Evolutionary conservation across 2,113 vertebrate genomes (phyloP).

Genomic region (Climacteris rufus): DNA sequence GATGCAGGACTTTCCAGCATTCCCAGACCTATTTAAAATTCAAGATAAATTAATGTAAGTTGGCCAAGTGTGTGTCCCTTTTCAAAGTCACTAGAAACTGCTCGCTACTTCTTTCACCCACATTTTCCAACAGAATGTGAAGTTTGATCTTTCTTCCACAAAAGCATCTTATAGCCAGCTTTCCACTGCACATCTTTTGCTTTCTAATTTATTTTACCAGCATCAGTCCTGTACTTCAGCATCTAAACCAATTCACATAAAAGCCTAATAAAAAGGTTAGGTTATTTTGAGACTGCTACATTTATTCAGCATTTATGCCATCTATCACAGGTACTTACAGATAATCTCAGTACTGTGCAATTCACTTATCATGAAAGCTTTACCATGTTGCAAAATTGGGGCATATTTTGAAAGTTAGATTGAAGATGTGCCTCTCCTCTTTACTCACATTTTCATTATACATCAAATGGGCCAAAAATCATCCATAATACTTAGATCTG

Average conservation of each 20-base stretch:
- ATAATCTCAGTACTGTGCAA: background rate
- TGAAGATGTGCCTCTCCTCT: background rate
- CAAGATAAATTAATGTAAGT: constrained; percentile 27
- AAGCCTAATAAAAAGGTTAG: background rate
- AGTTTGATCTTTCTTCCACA: background rate
- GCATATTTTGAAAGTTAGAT: background rate
- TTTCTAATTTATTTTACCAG: background rate
- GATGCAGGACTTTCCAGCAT: background rate
- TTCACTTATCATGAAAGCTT: background rate
- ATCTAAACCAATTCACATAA: background rate
- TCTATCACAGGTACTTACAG: background rate
- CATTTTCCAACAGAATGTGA: background rate
- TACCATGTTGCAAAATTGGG: background rate
- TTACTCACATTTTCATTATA: background rate
- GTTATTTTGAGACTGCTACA: background rate
- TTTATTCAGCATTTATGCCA: background rate
- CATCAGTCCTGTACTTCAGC: background rate
- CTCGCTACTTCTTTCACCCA: background rate
- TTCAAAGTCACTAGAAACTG: background rate
- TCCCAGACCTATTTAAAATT: constrained; percentile 49
- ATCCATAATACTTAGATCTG: background rate
- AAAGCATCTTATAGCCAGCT: background rate
- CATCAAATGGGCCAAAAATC: background rate
- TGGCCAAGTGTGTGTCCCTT: background rate
- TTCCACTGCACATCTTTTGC: background rate